Base-by-base conservation (phyloP, 2,888 invertebrate genomes). In the Seira sanloemensis region DNA sequence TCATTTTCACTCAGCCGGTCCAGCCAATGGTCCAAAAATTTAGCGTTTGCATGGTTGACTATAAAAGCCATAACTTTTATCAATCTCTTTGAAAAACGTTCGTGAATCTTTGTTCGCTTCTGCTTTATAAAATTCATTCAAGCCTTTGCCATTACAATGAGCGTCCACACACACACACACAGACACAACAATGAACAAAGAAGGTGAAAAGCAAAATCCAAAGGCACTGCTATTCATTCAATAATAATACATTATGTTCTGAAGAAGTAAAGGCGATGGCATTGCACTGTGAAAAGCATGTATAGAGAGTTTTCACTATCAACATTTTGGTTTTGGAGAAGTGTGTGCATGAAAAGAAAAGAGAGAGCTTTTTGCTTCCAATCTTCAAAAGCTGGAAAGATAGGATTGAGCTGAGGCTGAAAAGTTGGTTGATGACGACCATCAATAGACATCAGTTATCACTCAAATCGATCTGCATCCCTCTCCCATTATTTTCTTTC, bases 361-460 rank as follows among this genome's bases (percentile, higher is more conserved):
- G 67, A 54, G 75, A 75, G 46, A 19, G 27, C 18, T n/a, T 4
- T 65, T 27, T 67, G 81, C 66, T 77, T 82, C 77, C 82, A 77
- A 77, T 82, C 77, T 78, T 77, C 66, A 76, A 71, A 82, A 82
- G 82, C 82, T 77, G 82, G 77, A 72, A 82, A 82, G 82, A 82
- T 82, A 82, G 82, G 82, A 82, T 82, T 82, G 82, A 77, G 71
- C 62, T 82, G 72, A 82, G 82, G 72, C 82, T 82, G 82, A 82
- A 82, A 82, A 82, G 77, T 82, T 82, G 82, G 82, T 62, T 82
- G 82, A 82, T 82, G 82, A 82, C 82, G 82, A 82, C 76, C 82
- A 82, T 82, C 82, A 82, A 81, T 85, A 85, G 81, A 81, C 85
- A 85, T 85, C 81, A 81, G 77, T 81, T 77, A 77, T 79, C 79